Evolutionary conservation across 2,888 invertebrate genomes (phyloP).

Genomic region (Nebria salina): DNA sequence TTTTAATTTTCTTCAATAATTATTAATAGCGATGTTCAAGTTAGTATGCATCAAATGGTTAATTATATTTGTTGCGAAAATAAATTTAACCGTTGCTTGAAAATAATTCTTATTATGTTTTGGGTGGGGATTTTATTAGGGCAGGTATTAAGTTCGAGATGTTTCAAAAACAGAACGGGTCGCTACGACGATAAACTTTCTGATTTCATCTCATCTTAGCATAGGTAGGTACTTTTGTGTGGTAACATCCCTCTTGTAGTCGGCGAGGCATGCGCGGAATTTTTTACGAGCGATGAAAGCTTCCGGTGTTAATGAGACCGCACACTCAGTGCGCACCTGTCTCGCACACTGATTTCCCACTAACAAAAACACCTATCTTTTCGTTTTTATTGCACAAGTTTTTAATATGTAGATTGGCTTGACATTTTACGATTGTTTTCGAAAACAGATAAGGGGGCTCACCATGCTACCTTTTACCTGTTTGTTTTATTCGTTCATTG

Average conservation of each 20-base stretch:
- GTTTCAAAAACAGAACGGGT: slow-evolving; percentile 17
- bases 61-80: too few species aligned
- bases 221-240: not conserved
- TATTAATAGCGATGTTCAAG: too few species aligned
- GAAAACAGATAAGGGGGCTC: not conserved
- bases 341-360: slow-evolving; percentile 30
- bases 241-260: not conserved
- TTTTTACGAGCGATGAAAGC: slow-evolving; percentile 24
- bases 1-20: too few species aligned
- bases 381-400: not conserved
- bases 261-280: slow-evolving; percentile 27
- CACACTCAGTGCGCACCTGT: slow-evolving; percentile 9
- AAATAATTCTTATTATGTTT: not conserved
- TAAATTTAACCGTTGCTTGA: too few species aligned
- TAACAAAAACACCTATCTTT: slow-evolving; percentile 2
- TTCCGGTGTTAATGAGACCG: slow-evolving; percentile 28
- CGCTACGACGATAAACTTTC: slow-evolving; percentile 29
- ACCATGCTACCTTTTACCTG: not conserved
- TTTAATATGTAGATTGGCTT: not conserved
- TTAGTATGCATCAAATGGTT: too few species aligned
- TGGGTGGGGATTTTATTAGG: slow-evolving; percentile 18
- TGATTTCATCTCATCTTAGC: slow-evolving; percentile 22
- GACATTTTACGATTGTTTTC: not conserved
- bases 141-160: slow-evolving; percentile 14
- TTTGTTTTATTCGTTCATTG: too few species aligned